Base-by-base conservation (phyloP, 2,797 vertebrate genomes). In the Karalla daura region DNA sequence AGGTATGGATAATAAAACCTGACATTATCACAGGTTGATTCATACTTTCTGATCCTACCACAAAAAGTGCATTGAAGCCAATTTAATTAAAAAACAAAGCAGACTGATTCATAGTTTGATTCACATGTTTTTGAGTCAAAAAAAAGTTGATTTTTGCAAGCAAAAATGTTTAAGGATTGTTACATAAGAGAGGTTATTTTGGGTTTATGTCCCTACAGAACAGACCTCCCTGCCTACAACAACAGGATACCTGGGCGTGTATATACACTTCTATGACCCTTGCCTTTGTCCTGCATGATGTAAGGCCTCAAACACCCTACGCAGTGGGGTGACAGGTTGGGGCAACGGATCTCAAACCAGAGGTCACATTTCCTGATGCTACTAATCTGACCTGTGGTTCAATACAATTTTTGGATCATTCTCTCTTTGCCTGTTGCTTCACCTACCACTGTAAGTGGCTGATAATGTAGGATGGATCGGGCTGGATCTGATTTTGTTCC, bases 181-280 rank as follows among this genome's bases (percentile, higher is more conserved):
- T 80, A 44, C 36, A 10, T 25, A 76, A 78, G 50, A 75, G 65
- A 54, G 71, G 20, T 49, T 64, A 53, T 67, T 58, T 78, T 50
- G 50, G 15, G 63, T 61, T 56, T 37, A 53, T 32, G 20, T 40
- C 68, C 43, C 47, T 65, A 58, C 82, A 66, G 75, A 86, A 73
- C 25, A 17, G 13, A 63, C 47, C 74, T 78, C 74, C 77, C 78
- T 71, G 67, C 18, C 67, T 49, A 39, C 21, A 69, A 71, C 64
- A 90, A 85, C 81, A 87, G 84, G 84, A 86, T 86, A 86, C 67
- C 69, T 71, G 81, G 70, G 70, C 70, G 66, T 85, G 66, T 71
- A 20, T 63, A 39, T 30, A 46, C 64, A 68, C 44, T 58, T 17
- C 5, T 52, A 30, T 67, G 76, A 78, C 60, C 58, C 54, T 51